Evolutionary conservation across 2,113 vertebrate genomes (phyloP).

Genomic region (Chamaea fasciata): DNA sequence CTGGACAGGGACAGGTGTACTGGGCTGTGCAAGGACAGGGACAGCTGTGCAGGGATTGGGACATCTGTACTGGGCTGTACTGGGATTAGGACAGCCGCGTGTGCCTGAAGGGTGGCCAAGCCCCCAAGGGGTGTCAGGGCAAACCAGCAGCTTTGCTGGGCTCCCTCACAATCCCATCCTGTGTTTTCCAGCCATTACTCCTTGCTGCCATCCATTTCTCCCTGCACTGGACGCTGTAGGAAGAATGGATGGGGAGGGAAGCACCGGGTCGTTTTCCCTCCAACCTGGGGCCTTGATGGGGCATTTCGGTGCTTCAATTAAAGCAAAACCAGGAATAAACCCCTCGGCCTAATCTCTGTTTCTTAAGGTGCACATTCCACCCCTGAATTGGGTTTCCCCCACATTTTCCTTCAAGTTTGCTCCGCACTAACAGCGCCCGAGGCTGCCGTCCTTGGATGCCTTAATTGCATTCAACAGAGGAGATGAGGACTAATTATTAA

Average conservation of each 20-base stretch:
- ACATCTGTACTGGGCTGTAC: background rate
- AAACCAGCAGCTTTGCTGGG: background rate
- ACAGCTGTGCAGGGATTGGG: background rate
- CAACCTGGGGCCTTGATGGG: background rate
- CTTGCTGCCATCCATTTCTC: background rate
- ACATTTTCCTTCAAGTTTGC: background rate
- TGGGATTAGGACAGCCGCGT: accelerated
- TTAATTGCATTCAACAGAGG: too few species aligned
- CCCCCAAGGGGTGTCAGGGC: background rate
- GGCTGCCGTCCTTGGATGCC: background rate
- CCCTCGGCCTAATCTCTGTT: background rate
- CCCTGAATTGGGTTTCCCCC: background rate
- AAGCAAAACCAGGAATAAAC: background rate
- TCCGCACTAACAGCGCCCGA: background rate
- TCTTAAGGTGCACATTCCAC: background rate
- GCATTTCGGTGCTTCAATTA: background rate
- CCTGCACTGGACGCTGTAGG: background rate
- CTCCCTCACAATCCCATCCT: background rate
- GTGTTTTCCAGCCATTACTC: background rate
- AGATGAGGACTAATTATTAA: background rate
- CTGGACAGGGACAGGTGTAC: accelerated
- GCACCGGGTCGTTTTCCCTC: background rate
- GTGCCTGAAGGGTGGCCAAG: background rate
- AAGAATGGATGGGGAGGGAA: background rate
- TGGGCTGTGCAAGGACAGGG: accelerated